phyloP scores from a whole-genome alignment of 2,797 vertebrate species.

The Salmo trutta region DNA sequence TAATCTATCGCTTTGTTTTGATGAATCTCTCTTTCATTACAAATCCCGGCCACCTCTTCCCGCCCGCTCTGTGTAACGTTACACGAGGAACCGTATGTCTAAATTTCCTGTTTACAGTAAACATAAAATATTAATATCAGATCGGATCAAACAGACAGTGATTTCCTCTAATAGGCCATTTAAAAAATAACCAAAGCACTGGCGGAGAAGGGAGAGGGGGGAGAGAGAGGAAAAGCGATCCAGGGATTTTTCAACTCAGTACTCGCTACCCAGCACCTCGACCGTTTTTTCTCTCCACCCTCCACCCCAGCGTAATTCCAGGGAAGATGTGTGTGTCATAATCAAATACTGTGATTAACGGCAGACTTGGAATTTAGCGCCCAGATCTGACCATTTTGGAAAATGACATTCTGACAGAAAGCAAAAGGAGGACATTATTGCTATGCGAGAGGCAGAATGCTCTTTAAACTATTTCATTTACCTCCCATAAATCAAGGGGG shows the following conservation, averaged over 20 bases:
- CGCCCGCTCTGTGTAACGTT: constrained; percentile 1
- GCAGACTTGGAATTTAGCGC: constrained; percentile 38
- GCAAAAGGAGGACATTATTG: constrained; percentile 37
- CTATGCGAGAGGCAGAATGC: constrained; percentile 15
- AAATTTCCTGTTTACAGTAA: neutral
- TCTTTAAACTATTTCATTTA: constrained; percentile 17
- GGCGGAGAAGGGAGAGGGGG: neutral
- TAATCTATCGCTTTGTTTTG: neutral
- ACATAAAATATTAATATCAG: constrained; percentile 5
- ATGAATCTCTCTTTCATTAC: constrained; percentile 50
- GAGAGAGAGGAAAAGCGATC: neutral
- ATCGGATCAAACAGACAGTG: neutral
- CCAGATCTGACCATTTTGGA: constrained; percentile 43
- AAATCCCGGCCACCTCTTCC: neutral
- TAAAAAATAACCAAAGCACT: neutral
- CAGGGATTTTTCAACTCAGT: neutral
- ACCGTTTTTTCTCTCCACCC: neutral
- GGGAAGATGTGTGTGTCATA: constrained; percentile 14
- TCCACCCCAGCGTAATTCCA: neutral
- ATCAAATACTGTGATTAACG: constrained; percentile 38
- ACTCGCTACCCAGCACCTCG: neutral
- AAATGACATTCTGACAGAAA: constrained; percentile 46
- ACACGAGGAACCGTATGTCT: neutral
- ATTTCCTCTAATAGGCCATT: neutral
- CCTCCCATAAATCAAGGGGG: constrained; percentile 5